phyloP scores from a whole-genome alignment of 2,797 vertebrate genomes.

The Zenarchopterus dispar region DNA sequence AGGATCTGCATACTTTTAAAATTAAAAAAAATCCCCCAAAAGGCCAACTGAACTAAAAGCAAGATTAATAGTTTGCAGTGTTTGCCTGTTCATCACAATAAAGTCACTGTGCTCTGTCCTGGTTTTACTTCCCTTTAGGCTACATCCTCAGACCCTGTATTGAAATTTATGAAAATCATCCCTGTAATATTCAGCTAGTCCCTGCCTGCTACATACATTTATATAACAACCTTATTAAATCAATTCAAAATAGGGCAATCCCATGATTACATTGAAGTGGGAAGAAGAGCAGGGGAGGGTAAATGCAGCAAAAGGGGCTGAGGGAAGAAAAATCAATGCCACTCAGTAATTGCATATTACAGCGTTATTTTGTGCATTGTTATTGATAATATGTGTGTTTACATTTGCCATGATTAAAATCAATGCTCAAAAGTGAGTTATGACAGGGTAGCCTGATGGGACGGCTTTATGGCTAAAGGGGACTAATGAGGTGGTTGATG shows the following conservation, averaged over 20 bases:
- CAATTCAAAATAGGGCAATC: slow-evolving; percentile 81
- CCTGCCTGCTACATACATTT: slow-evolving; percentile 80
- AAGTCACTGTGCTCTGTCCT: slow-evolving; percentile 59
- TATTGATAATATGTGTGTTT: slow-evolving; percentile 97
- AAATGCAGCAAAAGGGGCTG: slow-evolving; percentile 23
- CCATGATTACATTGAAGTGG: slow-evolving; percentile 85
- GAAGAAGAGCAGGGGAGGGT: slow-evolving; percentile 29
- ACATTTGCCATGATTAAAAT: slow-evolving; percentile 92
- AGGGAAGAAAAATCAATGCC: slow-evolving; percentile 89
- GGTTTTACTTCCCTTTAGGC: slow-evolving; percentile 70
- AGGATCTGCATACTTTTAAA: no score
- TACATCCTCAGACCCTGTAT: slow-evolving; percentile 74
- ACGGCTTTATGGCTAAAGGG: slow-evolving; percentile 81
- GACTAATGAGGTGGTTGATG: slow-evolving; percentile 86
- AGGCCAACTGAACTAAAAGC: slow-evolving; percentile 15
- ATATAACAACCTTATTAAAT: slow-evolving; percentile 92
- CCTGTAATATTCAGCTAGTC: slow-evolving; percentile 88
- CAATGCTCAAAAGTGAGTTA: slow-evolving; percentile 88
- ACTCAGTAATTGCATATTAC: slow-evolving; percentile 95
- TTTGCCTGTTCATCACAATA: slow-evolving; percentile 55
- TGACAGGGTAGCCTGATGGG: slow-evolving; percentile 82
- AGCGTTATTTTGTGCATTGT: slow-evolving; percentile 90
- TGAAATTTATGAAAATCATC: slow-evolving; percentile 93
- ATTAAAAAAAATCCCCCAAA: slow-evolving; percentile 27
- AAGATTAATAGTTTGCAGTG: slow-evolving; percentile 19